Base-by-base conservation (phyloP, 2,797 vertebrate genomes). In the Xenentodon cancila region DNA sequence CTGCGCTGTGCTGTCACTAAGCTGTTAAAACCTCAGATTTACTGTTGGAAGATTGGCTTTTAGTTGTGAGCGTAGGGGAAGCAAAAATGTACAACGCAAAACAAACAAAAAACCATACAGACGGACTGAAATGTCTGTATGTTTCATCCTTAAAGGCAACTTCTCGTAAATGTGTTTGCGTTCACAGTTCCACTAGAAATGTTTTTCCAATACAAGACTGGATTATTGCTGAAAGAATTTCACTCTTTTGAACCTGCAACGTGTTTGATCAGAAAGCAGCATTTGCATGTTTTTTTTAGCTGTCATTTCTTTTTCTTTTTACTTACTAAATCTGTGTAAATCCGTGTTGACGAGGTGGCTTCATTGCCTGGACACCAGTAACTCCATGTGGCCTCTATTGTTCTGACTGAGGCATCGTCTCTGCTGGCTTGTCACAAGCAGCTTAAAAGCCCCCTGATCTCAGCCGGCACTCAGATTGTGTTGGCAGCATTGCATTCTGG, bases 401-500 rank as follows among this genome's bases (percentile, higher is more conserved):
- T 80, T 79, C 49, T 63, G 34, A 40, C 52, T 45, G 37, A 58
- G 54, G 55, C 50, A 25, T 53, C 18, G 34, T 53, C 62, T 64
- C 20, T 62, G 49, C 57, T 47, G n/a, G 55, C 59, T 70, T 15
- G n/a, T 55, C 71, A 75, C 74, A 65, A 59, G 69, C 72, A 63
- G 64, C 67, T 69, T 52, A 84, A 74, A 73, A 58, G 59, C 66
- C 77, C 71, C 62, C 53, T 42, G 55, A 74, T 63, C 68, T 75
- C 34, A 69, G 68, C 82, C 68, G 74, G 59, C 75, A 78, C 68
- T 17, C 78, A 73, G 68, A 87, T 79, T 84, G 62, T 74, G 70
- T 71, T 76, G 66, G 75, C 86, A 84, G 86, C 82, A 64, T 59
- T 91, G 91, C 90, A 92, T 92, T 88, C 84, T 91, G 91, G 91